Evolutionary conservation across 2,113 vertebrate genomes (phyloP).

Genomic region (Vidua macroura): DNA sequence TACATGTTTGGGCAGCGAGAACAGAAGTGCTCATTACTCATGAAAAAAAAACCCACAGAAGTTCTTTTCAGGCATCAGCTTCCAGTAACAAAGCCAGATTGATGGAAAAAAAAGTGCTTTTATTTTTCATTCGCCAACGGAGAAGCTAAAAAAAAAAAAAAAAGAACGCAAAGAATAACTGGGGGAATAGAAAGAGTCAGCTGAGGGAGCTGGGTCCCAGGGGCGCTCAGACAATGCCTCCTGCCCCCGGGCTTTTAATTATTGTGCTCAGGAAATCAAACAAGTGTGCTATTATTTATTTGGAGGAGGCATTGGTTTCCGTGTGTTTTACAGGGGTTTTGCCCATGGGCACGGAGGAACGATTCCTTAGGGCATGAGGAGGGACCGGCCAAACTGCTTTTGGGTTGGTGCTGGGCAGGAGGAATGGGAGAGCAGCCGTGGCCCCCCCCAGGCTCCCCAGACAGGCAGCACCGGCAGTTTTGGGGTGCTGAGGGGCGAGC

Average conservation of each 20-base stretch:
- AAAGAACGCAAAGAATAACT: constrained; percentile 17
- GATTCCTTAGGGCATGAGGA: rapidly evolving
- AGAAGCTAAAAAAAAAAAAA: constrained; percentile 8
- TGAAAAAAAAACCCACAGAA: constrained; percentile 47
- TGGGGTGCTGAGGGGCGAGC: background rate
- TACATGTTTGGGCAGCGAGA: constrained; percentile 31
- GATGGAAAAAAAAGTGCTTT: constrained; percentile 60
- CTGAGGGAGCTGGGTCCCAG: constrained; percentile 54
- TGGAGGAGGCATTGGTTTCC: constrained; percentile 19
- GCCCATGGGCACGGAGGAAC: background rate
- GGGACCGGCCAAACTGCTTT: background rate
- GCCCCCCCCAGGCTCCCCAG: background rate
- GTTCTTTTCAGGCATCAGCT: constrained; percentile 65
- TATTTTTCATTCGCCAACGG: constrained; percentile 58
- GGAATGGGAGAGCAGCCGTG: rapidly evolving
- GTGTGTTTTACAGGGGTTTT: constrained; percentile 5
- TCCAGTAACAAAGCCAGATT: constrained; percentile 60
- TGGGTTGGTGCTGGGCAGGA: background rate
- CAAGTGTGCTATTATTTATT: constrained; percentile 62
- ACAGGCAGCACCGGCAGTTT: background rate
- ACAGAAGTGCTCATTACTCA: constrained; percentile 56
- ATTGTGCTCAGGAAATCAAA: constrained; percentile 60
- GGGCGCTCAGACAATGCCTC: constrained; percentile 33
- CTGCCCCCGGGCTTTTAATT: constrained; percentile 48
- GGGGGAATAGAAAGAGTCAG: constrained; percentile 50